Conservation (phyloP, 2,888 invertebrate species). For the Nezara viridula region DNA sequence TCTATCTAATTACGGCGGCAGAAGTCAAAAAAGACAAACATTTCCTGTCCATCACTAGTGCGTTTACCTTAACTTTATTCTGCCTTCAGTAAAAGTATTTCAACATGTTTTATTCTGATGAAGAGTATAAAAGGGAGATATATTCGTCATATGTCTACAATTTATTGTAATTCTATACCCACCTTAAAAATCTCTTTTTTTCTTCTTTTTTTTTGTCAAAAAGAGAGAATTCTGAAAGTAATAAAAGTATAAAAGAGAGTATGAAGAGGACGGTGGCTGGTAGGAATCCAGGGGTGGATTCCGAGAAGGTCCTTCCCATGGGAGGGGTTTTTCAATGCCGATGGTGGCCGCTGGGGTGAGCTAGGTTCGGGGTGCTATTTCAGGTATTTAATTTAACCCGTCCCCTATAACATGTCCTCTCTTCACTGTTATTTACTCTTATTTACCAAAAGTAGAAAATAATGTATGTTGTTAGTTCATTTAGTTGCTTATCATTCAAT, state of each 20-base stretch:
- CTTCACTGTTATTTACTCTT: background rate
- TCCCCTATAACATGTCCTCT: background rate
- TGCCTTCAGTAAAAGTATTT: too few relatives aligned
- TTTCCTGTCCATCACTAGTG: too few relatives aligned
- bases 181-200: too few relatives aligned
- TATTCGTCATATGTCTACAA: too few relatives aligned
- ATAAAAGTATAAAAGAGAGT: background rate
- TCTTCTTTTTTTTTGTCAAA: background rate
- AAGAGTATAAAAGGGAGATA: too few relatives aligned
- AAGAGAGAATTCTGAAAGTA: background rate
- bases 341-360: background rate
- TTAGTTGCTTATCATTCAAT: too few relatives aligned
- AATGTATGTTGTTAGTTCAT: too few relatives aligned
- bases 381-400: slow-evolving; percentile 30
- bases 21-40: too few relatives aligned
- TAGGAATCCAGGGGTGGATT: background rate
- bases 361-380: background rate
- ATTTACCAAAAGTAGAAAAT: background rate
- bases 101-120: too few relatives aligned
- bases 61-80: too few relatives aligned
- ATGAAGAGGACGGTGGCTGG: background rate
- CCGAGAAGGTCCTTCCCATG: background rate
- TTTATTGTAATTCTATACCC: too few relatives aligned
- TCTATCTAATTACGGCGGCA: too few relatives aligned
- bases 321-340: slow-evolving; percentile 21